Conservation (phyloP, 2,888 invertebrate species). For the Torymus auratus region DNA sequence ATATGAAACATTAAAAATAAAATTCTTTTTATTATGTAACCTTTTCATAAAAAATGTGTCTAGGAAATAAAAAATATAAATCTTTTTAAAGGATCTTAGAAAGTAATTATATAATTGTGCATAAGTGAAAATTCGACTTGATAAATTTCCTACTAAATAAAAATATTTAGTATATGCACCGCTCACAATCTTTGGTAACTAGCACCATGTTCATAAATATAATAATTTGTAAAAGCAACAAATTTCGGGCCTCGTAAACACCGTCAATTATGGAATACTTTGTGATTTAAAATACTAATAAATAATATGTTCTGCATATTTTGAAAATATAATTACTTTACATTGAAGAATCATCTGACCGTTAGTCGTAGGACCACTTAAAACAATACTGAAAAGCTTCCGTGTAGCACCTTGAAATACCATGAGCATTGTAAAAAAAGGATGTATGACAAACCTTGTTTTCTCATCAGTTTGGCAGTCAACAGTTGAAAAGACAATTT, state of each 20-base stretch:
- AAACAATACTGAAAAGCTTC: conserved; percentile 53
- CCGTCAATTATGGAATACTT: conserved; percentile 20
- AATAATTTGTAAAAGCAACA: conserved; percentile 30
- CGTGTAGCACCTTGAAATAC: conserved; percentile 41
- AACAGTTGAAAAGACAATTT: conserved; percentile 47
- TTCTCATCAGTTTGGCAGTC: conserved; percentile 47
- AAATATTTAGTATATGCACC: conserved; percentile 19
- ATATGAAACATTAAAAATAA: conserved; percentile 36
- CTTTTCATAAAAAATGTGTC: conserved; percentile 28
- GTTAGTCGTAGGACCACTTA: conserved; percentile 20
- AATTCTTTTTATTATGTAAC: conserved; percentile 10
- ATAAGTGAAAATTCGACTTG: conserved; percentile 25
- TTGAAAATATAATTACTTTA: conserved; percentile 4
- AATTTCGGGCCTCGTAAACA: conserved; percentile 28
- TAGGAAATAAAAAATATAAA: conserved; percentile 9
- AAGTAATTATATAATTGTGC: conserved; percentile 28
- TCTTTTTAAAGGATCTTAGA: conserved; percentile 18
- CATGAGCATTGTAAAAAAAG: conserved; percentile 32
- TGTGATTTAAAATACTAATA: conserved; percentile 26
- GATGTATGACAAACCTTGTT: conserved; percentile 43
- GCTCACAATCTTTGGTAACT: conserved; percentile 55
- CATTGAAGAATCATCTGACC: conserved; percentile 12
- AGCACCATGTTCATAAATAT: conserved; percentile 52
- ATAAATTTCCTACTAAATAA: conserved; percentile 11
- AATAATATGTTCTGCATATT: conserved; percentile 17